A percentile compares a stretch with the other conserved stretches of the same genome.
These are phyloP conservation scores for Rhinoraja longicauda DNA, from an alignment of 2,797 vertebrate species.

Conservation along the genomic window DNA sequence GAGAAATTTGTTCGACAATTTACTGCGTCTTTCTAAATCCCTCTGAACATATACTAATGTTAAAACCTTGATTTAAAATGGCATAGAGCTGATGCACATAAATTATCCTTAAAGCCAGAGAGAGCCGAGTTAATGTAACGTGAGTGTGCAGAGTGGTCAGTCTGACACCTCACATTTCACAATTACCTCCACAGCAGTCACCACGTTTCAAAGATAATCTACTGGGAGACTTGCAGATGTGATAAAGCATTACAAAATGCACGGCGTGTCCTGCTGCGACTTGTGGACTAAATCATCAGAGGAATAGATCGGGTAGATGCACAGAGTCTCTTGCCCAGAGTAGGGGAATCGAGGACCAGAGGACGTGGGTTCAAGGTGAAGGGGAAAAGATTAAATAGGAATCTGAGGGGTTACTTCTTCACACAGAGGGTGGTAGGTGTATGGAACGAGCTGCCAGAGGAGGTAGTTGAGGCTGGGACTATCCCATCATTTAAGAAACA, in stretches of 20 bases:
- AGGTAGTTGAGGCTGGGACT: no score
- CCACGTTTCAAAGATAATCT: slow-evolving; percentile 9
- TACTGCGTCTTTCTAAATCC: not conserved
- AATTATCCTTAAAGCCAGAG: not conserved
- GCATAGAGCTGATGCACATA: not conserved
- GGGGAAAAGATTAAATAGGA: no score
- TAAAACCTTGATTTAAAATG: not conserved
- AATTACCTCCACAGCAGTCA: slow-evolving; percentile 1
- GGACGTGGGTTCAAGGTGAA: no score
- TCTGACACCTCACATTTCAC: slow-evolving; percentile 3
- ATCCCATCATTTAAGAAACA: no score
- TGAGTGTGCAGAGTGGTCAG: not conserved
- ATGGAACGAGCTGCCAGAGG: no score
- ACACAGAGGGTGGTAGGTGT: no score
- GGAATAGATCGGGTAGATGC: no score
- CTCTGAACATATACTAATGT: not conserved
- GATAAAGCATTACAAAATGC: not conserved
- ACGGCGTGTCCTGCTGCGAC: not conserved
- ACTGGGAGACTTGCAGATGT: not conserved
- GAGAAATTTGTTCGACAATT: not conserved
- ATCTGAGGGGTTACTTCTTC: no score
- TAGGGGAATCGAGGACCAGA: no score
- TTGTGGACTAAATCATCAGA: no score
- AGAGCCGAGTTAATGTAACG: not conserved
- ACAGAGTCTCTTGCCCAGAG: no score